Evolutionary conservation across 2,113 vertebrate genomes (phyloP), one percentile per base, ranked within the genome.

Genomic region (Aldabrachelys gigantea): DNA sequence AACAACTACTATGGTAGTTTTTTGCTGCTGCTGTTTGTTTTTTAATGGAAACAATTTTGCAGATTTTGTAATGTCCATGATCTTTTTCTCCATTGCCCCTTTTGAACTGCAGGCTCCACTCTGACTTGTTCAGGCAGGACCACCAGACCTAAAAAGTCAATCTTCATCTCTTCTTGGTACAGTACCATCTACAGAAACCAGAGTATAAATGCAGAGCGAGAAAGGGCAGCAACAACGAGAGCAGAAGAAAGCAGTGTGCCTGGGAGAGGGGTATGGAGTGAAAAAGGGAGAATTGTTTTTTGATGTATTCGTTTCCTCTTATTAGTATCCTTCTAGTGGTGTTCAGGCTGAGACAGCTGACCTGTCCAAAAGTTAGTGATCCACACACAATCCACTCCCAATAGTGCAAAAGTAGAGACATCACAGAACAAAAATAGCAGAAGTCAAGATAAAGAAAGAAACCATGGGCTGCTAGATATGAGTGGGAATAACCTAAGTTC

Each of bases 331-430:
- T 95, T 97, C 94, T 97, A 97, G 97, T 97, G 96, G 95, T 96
- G 96, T 88, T 96, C 97, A 97, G 97, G 93, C 96, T 93, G 96
- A 97, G 97, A 95, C 92, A 94, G 97, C 97, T 98, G 97, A 98
- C 97, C 97, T 98, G 97, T 98, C 97, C 97, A 97, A 95, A 98
- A 97, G 96, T 97, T 97, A 98, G 97, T 97, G 97, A 97, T 97
- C 96, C 95, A 97, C 95, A 96, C 92, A 97, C 96, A 98, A 97
- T 97, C 96, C 97, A 94, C 95, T 98, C 96, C 96, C 97, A 93
- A 96, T 97, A 96, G 95, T 96, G 96, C 91, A 92, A 96, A 97
- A 94, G 94, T 95, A 96, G 95, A 97, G 96, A 97, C 97, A 96
- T 97, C 95, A 97, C 96, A 97, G 97, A 93, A 97, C 86, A 89